Percentiles rank a stretch among this genome's conserved stretches.
Conservation (phyloP, 1,140 invertebrate species). For the Drosophila subobscura region DNA sequence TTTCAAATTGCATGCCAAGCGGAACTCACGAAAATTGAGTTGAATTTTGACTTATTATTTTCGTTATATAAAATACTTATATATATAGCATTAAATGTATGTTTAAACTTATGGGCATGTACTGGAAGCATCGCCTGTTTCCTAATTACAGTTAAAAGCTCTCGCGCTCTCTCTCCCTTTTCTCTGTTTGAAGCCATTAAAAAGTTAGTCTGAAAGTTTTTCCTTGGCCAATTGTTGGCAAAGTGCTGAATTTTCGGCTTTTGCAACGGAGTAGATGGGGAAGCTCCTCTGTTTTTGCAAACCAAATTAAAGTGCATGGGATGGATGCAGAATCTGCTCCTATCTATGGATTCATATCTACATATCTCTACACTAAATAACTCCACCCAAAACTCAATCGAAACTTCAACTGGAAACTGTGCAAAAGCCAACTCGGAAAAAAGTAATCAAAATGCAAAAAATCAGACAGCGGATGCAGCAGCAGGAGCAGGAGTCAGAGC, state of each 20-base stretch:
- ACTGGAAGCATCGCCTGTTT: slow-evolving; percentile 38
- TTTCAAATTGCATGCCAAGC: slow-evolving; percentile 52
- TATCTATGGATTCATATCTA: slow-evolving; percentile 22
- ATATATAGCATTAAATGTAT: slow-evolving; percentile 4
- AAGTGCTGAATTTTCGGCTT: slow-evolving; percentile 57
- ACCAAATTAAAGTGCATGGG: slow-evolving; percentile 3
- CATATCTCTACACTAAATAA: slow-evolving; percentile 5
- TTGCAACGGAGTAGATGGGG: background rate
- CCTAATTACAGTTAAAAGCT: slow-evolving; percentile 63
- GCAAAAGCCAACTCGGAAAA: slow-evolving; percentile 31
- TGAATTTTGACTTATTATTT: slow-evolving; percentile 52
- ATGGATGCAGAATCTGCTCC: background rate
- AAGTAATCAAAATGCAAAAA: slow-evolving; percentile 73
- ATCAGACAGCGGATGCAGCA: slow-evolving; percentile 49
- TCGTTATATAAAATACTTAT: slow-evolving; percentile 2
- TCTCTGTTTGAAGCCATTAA: slow-evolving; percentile 50
- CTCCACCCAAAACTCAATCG: slow-evolving; percentile 32
- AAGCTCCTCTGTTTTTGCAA: slow-evolving; percentile 8
- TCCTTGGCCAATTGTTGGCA: slow-evolving; percentile 52
- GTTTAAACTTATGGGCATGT: slow-evolving; percentile 1
- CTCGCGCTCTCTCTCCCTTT: slow-evolving; percentile 8
- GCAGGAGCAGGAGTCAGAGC: no score
- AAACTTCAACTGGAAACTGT: slow-evolving; percentile 36
- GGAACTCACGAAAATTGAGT: slow-evolving; percentile 49
- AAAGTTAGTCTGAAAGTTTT: slow-evolving; percentile 56